Percentiles rank a stretch among this genome's conserved stretches.
phyloP scores from a whole-genome alignment of 2,888 invertebrate species.

The Alcis repandata region DNA sequence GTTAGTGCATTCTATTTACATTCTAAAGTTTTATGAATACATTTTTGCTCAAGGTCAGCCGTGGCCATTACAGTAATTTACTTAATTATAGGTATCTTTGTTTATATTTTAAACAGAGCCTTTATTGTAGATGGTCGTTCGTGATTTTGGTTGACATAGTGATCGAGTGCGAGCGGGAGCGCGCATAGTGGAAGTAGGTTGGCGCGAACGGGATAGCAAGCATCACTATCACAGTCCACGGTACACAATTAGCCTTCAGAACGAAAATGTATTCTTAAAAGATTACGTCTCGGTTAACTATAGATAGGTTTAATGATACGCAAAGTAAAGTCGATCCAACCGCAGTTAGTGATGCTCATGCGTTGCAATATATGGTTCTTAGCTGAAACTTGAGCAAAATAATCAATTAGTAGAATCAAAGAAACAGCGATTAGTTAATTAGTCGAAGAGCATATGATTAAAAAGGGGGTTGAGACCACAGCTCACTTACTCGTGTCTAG shows the following conservation, averaged over 20 bases:
- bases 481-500: slow-evolving; percentile 85
- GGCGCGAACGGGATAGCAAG: too few species aligned
- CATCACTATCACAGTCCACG: too few species aligned
- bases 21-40: slow-evolving; percentile 62
- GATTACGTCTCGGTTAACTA: slow-evolving; percentile 40
- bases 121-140: too few species aligned
- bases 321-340: slow-evolving; percentile 62
- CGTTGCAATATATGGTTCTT: slow-evolving; percentile 67
- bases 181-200: too few species aligned
- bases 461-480: slow-evolving; percentile 84
- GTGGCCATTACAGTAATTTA: neutral
- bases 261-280: slow-evolving; percentile 60
- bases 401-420: slow-evolving; percentile 76
- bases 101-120: too few species aligned
- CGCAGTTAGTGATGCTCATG: slow-evolving; percentile 74
- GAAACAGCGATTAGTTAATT: slow-evolving; percentile 82
- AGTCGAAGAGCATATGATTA: slow-evolving; percentile 80
- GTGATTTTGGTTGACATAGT: too few species aligned
- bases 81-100: too few species aligned
- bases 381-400: slow-evolving; percentile 71
- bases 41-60: slow-evolving; percentile 55
- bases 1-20: slow-evolving; percentile 77
- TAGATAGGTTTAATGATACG: slow-evolving; percentile 51
- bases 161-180: too few species aligned
- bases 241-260: slow-evolving; percentile 7